Conservation (phyloP, 2,113 vertebrate genomes). For the Syngnathus floridae region DNA sequence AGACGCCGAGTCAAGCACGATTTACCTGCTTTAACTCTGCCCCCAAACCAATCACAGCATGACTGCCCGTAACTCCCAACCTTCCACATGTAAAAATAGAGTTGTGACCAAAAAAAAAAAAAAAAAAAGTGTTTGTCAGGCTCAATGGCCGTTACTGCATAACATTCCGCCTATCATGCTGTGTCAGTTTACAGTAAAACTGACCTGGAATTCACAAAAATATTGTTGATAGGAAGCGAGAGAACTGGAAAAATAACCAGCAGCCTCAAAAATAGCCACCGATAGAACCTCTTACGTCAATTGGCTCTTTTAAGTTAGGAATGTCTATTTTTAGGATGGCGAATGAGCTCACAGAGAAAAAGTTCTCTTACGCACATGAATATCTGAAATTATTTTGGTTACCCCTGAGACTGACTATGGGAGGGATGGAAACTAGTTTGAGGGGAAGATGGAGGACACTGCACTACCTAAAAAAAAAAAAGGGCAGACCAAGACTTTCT, state of each 20-base stretch:
- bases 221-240: constrained; percentile 47
- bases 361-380: constrained; percentile 58
- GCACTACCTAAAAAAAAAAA: constrained; percentile 21
- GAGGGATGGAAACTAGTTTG: constrained; percentile 61
- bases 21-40: constrained; percentile 6
- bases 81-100: constrained; percentile 30
- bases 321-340: constrained; percentile 59
- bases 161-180: constrained; percentile 43
- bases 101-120: constrained; percentile 7
- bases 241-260: constrained; percentile 57
- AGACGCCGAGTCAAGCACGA: background rate
- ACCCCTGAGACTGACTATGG: constrained; percentile 44
- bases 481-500: constrained; percentile 25
- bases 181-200: constrained; percentile 55
- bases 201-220: constrained; percentile 59
- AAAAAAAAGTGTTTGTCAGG: constrained; percentile 15
- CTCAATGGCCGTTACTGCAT: constrained; percentile 15
- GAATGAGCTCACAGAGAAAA: constrained; percentile 67
- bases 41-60: background rate
- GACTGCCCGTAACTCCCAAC: constrained; percentile 12
- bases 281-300: constrained; percentile 60
- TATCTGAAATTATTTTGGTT: constrained; percentile 56
- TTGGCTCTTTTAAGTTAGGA: constrained; percentile 29
- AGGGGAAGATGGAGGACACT: constrained; percentile 46
- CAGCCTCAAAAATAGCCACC: constrained; percentile 55